Conservation (phyloP, 1,140 invertebrate species). For the Sycobia sp. region DNA sequence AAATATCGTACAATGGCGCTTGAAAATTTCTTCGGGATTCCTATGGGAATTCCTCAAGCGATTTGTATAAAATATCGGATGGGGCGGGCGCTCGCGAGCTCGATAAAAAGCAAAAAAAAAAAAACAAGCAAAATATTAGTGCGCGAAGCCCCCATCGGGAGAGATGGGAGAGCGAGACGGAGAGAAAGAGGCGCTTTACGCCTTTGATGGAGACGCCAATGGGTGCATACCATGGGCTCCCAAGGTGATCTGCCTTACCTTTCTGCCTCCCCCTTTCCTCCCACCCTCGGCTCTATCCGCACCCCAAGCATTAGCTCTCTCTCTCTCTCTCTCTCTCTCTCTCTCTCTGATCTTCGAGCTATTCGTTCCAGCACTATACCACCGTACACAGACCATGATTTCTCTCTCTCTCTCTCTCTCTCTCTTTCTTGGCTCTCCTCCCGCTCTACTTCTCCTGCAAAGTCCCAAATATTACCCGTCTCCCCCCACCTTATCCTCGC, state of each 20-base stretch:
- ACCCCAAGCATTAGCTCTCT: neutral
- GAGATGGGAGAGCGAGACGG: neutral
- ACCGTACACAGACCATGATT: neutral
- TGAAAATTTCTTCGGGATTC: too few species aligned
- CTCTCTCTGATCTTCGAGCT: neutral
- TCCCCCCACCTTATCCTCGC: too few species aligned
- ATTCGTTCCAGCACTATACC: too few species aligned
- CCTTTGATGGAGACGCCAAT: conserved; percentile 51
- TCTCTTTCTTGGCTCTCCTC: too few species aligned
- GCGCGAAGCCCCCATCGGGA: neutral
- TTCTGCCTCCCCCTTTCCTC: conserved; percentile 13
- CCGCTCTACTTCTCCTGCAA: too few species aligned
- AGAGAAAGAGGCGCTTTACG: conserved; percentile 39
- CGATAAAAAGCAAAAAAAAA: too few species aligned
- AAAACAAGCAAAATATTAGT: too few species aligned
- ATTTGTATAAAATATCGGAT: too few species aligned
- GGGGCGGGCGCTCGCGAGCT: too few species aligned
- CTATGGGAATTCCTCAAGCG: too few species aligned
- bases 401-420: neutral
- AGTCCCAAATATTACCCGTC: too few species aligned
- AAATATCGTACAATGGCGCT: too few species aligned
- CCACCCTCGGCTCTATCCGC: conserved; percentile 12
- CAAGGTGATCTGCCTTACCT: conserved; percentile 53
- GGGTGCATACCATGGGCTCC: conserved; percentile 55
- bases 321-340: conserved; percentile 17